These are phyloP conservation scores for Crambe crambe DNA, from an alignment of 37 sponge, comb jelly and placozoan genomes.

Conservation along the genomic window DNA sequence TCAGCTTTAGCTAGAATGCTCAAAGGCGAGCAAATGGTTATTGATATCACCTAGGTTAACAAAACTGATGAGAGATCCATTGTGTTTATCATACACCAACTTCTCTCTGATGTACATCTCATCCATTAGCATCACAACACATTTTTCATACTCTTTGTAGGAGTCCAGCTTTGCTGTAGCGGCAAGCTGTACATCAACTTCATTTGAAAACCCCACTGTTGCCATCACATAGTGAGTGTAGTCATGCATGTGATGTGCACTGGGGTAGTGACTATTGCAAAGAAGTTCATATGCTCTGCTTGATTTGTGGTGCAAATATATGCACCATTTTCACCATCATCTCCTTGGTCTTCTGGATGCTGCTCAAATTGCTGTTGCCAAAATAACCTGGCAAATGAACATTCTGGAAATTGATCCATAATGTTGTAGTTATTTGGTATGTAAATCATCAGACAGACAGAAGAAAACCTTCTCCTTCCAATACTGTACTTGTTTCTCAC, in stretches of 20 bases:
- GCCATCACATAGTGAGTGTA: conserved; percentile 42
- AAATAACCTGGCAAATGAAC: too few species aligned
- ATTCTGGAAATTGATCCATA: too few species aligned
- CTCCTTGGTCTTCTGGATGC: too few species aligned
- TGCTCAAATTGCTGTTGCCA: too few species aligned
- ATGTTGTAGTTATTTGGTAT: too few species aligned
- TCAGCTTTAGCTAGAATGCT: background rate
- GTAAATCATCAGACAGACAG: too few species aligned
- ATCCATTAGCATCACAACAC: conserved; percentile 40
- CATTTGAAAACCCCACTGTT: conserved; percentile 35
- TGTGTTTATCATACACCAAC: conserved; percentile 55
- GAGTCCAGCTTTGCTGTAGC: conserved; percentile 22
- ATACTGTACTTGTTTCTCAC: too few species aligned
- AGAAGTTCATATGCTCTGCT: conserved; percentile 44
- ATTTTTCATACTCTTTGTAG: conserved; percentile 42
- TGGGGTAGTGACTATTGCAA: conserved; percentile 13
- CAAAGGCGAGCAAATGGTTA: conserved; percentile 14
- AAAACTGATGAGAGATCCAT: conserved; percentile 54
- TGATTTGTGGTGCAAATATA: conserved; percentile 43
- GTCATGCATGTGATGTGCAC: conserved; percentile 51
- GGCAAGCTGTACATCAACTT: conserved; percentile 28
- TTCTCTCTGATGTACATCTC: conserved; percentile 61
- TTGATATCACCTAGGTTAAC: conserved; percentile 20
- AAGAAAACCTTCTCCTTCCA: too few species aligned
- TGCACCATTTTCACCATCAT: conserved; percentile 42